Base-by-base conservation (phyloP, 1,140 invertebrate species). In the Venustaconcha ellipsiformis region DNA sequence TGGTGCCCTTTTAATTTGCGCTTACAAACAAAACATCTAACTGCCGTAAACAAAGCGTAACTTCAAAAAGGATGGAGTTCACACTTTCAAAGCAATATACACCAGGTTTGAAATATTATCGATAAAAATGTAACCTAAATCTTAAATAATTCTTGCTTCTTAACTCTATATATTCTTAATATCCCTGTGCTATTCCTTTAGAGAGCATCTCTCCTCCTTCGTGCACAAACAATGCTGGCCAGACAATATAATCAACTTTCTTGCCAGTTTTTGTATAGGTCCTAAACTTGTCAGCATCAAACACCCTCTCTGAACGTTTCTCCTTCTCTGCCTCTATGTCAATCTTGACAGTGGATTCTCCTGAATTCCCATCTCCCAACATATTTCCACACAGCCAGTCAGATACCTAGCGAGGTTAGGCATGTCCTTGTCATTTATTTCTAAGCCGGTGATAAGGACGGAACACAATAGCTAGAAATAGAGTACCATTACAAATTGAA, bases 201-300 rank as follows among this genome's bases (percentile, higher is more conserved):
- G 56, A 48, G 11, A 80, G 62, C 30, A 75, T 48, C 11, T 75
- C 64, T 18, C 79, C 79, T 56, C 68, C 62, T 68, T 80, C 69
- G 57, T 80, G 75, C 55, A 80, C 26, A 48, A 72, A 80, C 26
- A 80, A 62, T 0, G 69, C 59, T 48, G 79, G 79, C 75, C 79
- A 80, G 14, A 80, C 79, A 2, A 76, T 37, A 70, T 68, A 80
- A 60, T 74, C 68, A 26, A 80, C 64, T 30, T 48, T 17, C 4
- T 78, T 64, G 37, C 79, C 79, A n/a, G 48, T 30, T 64, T 80
- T 80, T n/a, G 79, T 80, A 59, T 78, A 80, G 18, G 79, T 58
- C 18, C 71, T 66, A 18, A 76, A 70, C 2, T 48, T 58, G 18
- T 78, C 59, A 14, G 30, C 65, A 57, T 80, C 70, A 30, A 80